These are phyloP conservation scores for Syngnathus floridae DNA, from an alignment of 2,113 vertebrate species.

Conservation along the genomic window DNA sequence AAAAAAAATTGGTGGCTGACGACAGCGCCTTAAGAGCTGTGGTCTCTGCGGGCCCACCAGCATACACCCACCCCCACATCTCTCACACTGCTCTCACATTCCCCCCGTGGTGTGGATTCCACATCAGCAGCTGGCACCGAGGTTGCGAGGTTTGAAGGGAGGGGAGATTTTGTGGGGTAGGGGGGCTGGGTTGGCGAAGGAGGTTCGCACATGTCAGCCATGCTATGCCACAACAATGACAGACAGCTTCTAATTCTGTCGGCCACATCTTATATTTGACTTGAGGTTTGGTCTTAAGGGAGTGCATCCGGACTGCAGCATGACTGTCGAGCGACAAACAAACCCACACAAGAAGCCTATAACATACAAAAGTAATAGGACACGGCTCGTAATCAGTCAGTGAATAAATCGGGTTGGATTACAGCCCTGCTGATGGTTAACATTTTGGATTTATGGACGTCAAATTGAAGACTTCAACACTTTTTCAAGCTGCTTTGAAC, in stretches of 20 bases:
- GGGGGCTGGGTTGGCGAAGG: background rate
- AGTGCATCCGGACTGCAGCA: background rate
- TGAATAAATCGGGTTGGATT: background rate
- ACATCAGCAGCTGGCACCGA: conserved; percentile 67
- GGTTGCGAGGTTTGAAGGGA: background rate
- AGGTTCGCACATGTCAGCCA: conserved; percentile 28
- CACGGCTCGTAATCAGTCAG: background rate
- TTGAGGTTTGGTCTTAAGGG: conserved; percentile 9
- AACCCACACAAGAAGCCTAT: background rate
- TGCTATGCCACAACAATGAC: conserved; percentile 15
- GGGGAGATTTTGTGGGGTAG: background rate
- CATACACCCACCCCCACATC: conserved; percentile 55
- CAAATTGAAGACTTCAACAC: background rate
- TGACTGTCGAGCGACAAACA: background rate
- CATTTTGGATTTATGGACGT: background rate
- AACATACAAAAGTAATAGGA: background rate
- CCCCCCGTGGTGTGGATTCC: conserved; percentile 61
- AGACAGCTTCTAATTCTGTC: conserved; percentile 9
- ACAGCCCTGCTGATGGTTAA: background rate
- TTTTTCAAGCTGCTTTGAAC: background rate
- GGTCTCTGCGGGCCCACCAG: conserved; percentile 5
- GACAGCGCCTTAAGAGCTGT: conserved; percentile 18
- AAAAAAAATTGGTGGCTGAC: background rate
- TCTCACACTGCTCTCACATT: conserved; percentile 67
- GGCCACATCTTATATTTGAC: conserved; percentile 3